phyloP scores from a whole-genome alignment of 2,888 invertebrate genomes.

The Pherbina coryleti region DNA sequence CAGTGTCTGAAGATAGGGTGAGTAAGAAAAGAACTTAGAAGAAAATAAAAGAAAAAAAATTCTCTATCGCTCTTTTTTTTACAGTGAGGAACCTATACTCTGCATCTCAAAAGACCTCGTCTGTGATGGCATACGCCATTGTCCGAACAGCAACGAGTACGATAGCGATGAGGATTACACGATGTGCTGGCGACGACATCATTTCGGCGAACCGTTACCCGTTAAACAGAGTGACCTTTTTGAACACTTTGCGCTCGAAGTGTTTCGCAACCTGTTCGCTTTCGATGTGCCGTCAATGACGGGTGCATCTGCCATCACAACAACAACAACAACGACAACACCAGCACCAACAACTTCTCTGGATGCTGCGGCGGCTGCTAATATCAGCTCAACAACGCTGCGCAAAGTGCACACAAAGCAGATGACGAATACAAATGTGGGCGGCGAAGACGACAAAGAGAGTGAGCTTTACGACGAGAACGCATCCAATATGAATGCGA shows the following conservation, averaged over 20 bases:
- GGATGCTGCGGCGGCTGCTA: slow-evolving; percentile 21
- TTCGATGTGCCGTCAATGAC: slow-evolving; percentile 59
- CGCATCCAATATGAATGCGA: slow-evolving; percentile 44
- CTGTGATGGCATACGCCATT: slow-evolving; percentile 78
- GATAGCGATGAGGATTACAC: slow-evolving; percentile 70
- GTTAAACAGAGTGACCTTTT: slow-evolving; percentile 63
- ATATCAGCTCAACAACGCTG: slow-evolving; percentile 53
- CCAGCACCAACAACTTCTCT: background rate
- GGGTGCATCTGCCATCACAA: slow-evolving; percentile 41
- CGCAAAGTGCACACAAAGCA: slow-evolving; percentile 57
- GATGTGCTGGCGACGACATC: slow-evolving; percentile 64
- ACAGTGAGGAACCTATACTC: slow-evolving; percentile 68
- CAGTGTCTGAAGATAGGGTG: slow-evolving; percentile 68
- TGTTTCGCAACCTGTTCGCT: slow-evolving; percentile 66
- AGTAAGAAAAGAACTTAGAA: slow-evolving; percentile 28
- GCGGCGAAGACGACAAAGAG: background rate
- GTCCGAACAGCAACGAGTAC: slow-evolving; percentile 76
- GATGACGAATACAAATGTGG: slow-evolving; percentile 47
- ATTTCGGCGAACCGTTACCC: slow-evolving; percentile 57
- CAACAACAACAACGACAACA: slow-evolving; percentile 26
- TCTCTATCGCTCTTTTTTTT: background rate
- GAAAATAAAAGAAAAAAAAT: background rate
- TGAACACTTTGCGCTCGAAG: slow-evolving; percentile 67
- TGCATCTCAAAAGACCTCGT: slow-evolving; percentile 77
- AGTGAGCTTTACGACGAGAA: slow-evolving; percentile 41